Evolutionary conservation across 2,113 vertebrate genomes (phyloP).

Genomic region (Erinaceus europaeus): DNA sequence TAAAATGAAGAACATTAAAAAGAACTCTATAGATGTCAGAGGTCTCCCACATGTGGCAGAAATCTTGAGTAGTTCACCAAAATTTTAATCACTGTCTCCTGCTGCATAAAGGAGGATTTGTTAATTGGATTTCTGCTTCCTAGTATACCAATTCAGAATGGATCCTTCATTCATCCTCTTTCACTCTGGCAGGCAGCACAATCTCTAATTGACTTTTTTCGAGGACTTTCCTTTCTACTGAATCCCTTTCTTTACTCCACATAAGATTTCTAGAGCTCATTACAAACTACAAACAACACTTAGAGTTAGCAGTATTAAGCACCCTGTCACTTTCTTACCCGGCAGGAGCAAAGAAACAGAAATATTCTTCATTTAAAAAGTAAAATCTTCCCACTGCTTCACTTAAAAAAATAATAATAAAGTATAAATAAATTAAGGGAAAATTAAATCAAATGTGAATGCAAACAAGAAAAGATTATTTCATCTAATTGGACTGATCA

Average conservation of each 20-base stretch:
- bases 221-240: slow-evolving; percentile 9
- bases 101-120: slow-evolving; percentile 33
- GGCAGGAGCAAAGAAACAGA: slow-evolving; percentile 17
- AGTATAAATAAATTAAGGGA: slow-evolving; percentile 37
- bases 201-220: slow-evolving; percentile 50
- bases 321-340: slow-evolving; percentile 48
- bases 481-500: not conserved
- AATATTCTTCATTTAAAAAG: slow-evolving; percentile 57
- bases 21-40: slow-evolving; percentile 14
- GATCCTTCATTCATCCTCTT: not conserved
- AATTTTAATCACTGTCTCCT: slow-evolving; percentile 57
- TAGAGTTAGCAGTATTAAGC: slow-evolving; percentile 24
- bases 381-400: slow-evolving; percentile 36
- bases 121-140: slow-evolving; percentile 54
- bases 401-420: slow-evolving; percentile 34
- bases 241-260: slow-evolving; percentile 42
- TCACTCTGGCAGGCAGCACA: slow-evolving; percentile 38
- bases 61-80: slow-evolving; percentile 48
- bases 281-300: slow-evolving; percentile 55
- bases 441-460: slow-evolving; percentile 43
- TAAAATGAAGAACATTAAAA: slow-evolving; percentile 35
- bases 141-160: not conserved
- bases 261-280: slow-evolving; percentile 35
- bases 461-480: not conserved
- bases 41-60: not conserved